phyloP scores from a whole-genome alignment of 2,888 invertebrate genomes.

The Sphecodes monilicornis region DNA sequence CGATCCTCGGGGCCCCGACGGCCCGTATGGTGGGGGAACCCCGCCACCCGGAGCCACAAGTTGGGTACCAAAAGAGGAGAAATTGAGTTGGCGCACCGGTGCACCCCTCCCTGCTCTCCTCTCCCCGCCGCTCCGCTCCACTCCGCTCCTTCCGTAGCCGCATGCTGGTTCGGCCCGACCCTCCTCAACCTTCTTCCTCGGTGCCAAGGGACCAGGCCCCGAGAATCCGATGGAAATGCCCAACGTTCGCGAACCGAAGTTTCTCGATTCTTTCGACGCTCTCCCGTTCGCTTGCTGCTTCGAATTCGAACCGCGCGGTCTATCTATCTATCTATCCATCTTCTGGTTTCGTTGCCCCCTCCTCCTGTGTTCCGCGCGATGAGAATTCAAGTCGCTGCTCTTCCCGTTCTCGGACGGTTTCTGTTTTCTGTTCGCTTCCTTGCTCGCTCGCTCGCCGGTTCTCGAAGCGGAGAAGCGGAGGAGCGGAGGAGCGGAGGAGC shows the following conservation, averaged over 20 bases:
- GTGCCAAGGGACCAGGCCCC: constrained; percentile 34
- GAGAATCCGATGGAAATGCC: constrained; percentile 54
- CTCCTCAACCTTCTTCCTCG: constrained; percentile 34
- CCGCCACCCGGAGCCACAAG: constrained; percentile 69
- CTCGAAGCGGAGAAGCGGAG: constrained; percentile 30
- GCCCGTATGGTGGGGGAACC: constrained; percentile 57
- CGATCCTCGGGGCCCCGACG: constrained; percentile 62
- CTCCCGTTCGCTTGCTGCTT: not conserved
- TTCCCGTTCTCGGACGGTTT: not conserved
- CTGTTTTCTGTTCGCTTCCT: constrained; percentile 32
- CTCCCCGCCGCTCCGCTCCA: not conserved
- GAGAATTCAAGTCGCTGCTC: not conserved
- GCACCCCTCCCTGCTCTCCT: constrained; percentile 43
- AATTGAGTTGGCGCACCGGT: constrained; percentile 75
- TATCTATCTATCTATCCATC: not conserved
- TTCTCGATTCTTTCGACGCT: not conserved
- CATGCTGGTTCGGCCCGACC: constrained; percentile 13
- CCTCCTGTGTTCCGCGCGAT: not conserved
- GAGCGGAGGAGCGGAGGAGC: constrained; percentile 24
- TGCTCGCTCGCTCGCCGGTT: not conserved
- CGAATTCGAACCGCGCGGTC: constrained; percentile 18
- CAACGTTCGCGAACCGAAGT: constrained; percentile 30
- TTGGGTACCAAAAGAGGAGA: constrained; percentile 76
- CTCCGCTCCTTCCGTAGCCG: not conserved
- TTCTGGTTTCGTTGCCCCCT: not conserved